phyloP scores from a whole-genome alignment of 2,113 vertebrate species.

The Oenanthe melanoleuca region DNA sequence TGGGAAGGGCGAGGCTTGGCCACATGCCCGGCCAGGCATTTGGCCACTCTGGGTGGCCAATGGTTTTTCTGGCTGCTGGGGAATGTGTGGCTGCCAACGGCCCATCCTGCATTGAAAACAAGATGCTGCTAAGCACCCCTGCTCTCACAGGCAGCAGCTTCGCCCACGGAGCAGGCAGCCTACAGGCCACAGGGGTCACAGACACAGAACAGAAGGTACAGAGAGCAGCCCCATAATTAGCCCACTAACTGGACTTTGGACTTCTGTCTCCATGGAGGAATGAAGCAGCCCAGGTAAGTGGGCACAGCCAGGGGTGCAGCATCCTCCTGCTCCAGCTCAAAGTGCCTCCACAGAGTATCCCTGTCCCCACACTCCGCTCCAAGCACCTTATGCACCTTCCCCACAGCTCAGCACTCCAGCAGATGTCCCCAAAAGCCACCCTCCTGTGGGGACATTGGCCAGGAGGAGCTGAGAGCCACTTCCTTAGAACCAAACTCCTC shows the following conservation, averaged over 20 bases:
- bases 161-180: neutral
- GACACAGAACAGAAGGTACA: neutral
- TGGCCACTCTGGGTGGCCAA: neutral
- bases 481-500: neutral
- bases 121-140: neutral
- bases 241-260: neutral
- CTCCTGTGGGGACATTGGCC: fast-evolving
- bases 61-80: neutral
- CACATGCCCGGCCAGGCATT: fast-evolving
- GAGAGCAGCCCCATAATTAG: fast-evolving
- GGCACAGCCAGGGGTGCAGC: neutral
- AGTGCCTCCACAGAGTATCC: neutral
- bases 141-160: neutral
- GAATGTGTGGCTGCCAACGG: fast-evolving
- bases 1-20: neutral
- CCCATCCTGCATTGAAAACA: neutral
- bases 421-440: neutral
- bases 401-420: neutral
- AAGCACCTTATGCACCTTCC: neutral
- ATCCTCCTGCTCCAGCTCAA: neutral
- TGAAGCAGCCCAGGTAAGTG: neutral
- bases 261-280: neutral
- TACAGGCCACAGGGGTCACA: fast-evolving
- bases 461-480: neutral
- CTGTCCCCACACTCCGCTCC: neutral